These are phyloP conservation scores for Tinea trinotella DNA, from an alignment of 2,888 invertebrate species.

Conservation along the genomic window DNA sequence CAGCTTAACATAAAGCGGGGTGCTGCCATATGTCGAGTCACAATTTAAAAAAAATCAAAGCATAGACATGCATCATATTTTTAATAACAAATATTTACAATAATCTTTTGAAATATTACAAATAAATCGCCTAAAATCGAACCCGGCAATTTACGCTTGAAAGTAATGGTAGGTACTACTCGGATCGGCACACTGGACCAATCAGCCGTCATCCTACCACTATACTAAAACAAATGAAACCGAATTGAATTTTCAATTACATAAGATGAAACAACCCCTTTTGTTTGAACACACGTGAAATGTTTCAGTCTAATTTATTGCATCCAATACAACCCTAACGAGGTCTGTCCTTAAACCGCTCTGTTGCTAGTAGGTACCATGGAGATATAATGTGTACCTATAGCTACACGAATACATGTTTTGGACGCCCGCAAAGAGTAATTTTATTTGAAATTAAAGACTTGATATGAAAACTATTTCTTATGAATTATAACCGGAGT, in stretches of 20 bases:
- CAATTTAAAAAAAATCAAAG: too few relatives aligned
- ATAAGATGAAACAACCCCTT: background rate
- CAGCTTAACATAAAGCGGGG: too few relatives aligned
- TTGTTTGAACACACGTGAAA: slow-evolving; percentile 1
- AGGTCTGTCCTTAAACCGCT: slow-evolving; percentile 54
- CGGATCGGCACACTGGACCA: too few relatives aligned
- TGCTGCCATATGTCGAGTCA: too few relatives aligned
- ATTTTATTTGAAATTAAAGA: background rate
- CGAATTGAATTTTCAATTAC: background rate
- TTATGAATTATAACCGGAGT: background rate
- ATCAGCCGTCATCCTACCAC: too few relatives aligned
- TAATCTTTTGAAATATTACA: too few relatives aligned
- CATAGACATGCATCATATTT: too few relatives aligned
- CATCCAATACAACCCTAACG: slow-evolving; percentile 64
- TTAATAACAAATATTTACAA: too few relatives aligned
- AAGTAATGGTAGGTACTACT: too few relatives aligned
- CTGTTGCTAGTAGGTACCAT: slow-evolving; percentile 30
- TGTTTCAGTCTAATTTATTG: slow-evolving; percentile 45
- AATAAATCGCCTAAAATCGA: too few relatives aligned
- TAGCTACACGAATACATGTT: slow-evolving; percentile 25
- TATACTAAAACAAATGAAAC: background rate
- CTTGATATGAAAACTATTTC: background rate
- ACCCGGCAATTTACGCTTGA: too few relatives aligned
- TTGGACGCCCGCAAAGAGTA: background rate
- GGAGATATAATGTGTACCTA: slow-evolving; percentile 27